Evolutionary conservation across 2,888 invertebrate species (phyloP), one percentile per base, ranked within the genome.

Genomic region (Leptinotarsa rubiginosa): DNA sequence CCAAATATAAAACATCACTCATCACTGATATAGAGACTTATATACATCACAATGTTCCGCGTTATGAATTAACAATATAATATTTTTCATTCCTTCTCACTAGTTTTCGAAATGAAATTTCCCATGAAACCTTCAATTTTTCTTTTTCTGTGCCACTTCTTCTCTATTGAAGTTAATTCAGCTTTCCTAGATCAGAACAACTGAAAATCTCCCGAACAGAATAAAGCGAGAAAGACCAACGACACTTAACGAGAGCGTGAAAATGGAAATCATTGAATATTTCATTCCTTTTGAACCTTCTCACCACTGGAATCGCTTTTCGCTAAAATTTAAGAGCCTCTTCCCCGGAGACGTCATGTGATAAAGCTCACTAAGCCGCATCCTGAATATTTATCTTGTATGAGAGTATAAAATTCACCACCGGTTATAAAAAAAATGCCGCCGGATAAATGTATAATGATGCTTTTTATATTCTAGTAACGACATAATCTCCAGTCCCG

Each of bases 351-450:
- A 56, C 56, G 18, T 16, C 22, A 22, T 56, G 56, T 22, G 56
- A 56, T 56, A 56, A 56, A 56, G 22, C 56, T 56, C 13, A 56
- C 56, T 56, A 56, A 56, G 56, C 56, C 56, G 22, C 56, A 56
- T 56, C 5, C 56, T 56, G 56, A 56, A 56, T 56, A 56, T 56
- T 56, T 56, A 56, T 56, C 16, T 56, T 56, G 56, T 56, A 22
- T 22, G 25, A 56, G 56, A 15, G 56, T 22, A 22, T 22, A 22
- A 56, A 56, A 56, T 56, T 22, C 13, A 56, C 56, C 56, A 22
- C 20, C 13, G 2, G 16, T 25, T 56, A 15, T 20, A 16, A 56
- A 56, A 20, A 56, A 25, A 56, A 56, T 22, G 13, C 56, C 56
- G 25, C 22, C 20, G 15, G 56, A 56, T 56, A 22, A 56, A 56